These are phyloP conservation scores for Choristoneura fumiferana DNA, from an alignment of 1,140 invertebrate genomes.

Conservation along the genomic window DNA sequence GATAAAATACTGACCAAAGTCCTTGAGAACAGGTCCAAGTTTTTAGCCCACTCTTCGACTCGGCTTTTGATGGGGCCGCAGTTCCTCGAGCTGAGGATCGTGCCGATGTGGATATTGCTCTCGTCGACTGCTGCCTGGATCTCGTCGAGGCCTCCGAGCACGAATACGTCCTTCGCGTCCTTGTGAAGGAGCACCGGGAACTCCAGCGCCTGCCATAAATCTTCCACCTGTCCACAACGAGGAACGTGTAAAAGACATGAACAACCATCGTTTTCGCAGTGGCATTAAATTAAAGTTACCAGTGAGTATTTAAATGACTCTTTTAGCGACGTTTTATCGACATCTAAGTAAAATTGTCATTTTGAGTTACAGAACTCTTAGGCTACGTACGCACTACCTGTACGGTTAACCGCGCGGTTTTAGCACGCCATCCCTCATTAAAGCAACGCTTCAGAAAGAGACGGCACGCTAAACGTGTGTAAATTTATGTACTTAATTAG, in stretches of 20 bases:
- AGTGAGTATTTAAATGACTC: too few relatives aligned
- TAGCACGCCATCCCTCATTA: too few relatives aligned
- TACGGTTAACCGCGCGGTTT: too few relatives aligned
- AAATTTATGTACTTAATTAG: constrained; percentile 14
- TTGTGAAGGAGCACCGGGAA: constrained; percentile 87
- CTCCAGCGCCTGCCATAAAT: constrained; percentile 88
- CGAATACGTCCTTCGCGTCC: constrained; percentile 89
- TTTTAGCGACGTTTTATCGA: too few relatives aligned
- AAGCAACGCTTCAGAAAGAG: too few relatives aligned
- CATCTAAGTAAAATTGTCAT: too few relatives aligned
- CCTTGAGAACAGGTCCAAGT: constrained; percentile 86
- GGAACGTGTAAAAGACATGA: too few relatives aligned
- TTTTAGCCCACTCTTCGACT: constrained; percentile 89
- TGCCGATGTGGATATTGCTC: constrained; percentile 90
- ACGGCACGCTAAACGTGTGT: too few relatives aligned
- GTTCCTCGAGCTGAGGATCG: constrained; percentile 90
- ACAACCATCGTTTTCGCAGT: too few relatives aligned
- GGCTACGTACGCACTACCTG: too few relatives aligned
- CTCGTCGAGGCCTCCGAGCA: constrained; percentile 90
- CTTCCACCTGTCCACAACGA: constrained; percentile 81
- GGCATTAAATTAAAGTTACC: too few relatives aligned
- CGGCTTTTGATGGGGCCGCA: constrained; percentile 88
- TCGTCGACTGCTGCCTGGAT: constrained; percentile 90
- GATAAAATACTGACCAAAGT: constrained; percentile 82
- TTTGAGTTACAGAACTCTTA: too few relatives aligned